Base-by-base conservation (phyloP, 2,888 invertebrate species). In the Drosophila lacicola region DNA sequence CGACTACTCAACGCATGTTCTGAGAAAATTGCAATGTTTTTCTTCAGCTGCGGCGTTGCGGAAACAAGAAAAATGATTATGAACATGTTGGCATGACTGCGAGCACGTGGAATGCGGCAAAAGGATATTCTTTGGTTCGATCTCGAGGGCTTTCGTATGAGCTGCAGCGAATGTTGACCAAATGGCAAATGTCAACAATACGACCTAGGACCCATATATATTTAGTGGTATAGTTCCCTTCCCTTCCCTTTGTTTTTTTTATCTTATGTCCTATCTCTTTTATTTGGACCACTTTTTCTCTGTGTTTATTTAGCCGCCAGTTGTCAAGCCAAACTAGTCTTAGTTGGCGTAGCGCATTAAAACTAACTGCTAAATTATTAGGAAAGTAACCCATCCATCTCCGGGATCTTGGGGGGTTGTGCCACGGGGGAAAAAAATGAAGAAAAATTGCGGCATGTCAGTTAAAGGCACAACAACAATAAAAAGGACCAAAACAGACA, bases 291-390 rank as follows among this genome's bases (percentile, higher is more conserved):
- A 17, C 17, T 29, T 8, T 8, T 8, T 8, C 29, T 8, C 6
- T 29, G 29, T 29, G 29, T 2, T 29, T 29, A 8, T 25, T 6
- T 8, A 25, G 5, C 25, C 25, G 25, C 8, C 25, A 25, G 25
- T 25, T 10, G 34, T 11, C 34, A 36, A 1, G 25, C 11, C 9
- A 29, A 17, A 41, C 46, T 58, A 13, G 33, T 34, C 34, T 34
- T 53, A 55, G 63, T 62, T 60, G 42, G 39, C 36, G 69, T 71
- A 78, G 75, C 56, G 80, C 80, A 88, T 82, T 82, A 78, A 78
- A 88, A 88, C 75, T 88, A 88, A 88, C 88, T 83, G 80, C 71
- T 82, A 86, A 83, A 83, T 83, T 83, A 83, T 86, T 88, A 83
- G 75, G 70, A 78, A 86, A 75, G 83, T 65, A 86, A 78, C 86